These are phyloP conservation scores for Euclidia mi DNA, from an alignment of 2,888 invertebrate species.

Conservation along the genomic window DNA sequence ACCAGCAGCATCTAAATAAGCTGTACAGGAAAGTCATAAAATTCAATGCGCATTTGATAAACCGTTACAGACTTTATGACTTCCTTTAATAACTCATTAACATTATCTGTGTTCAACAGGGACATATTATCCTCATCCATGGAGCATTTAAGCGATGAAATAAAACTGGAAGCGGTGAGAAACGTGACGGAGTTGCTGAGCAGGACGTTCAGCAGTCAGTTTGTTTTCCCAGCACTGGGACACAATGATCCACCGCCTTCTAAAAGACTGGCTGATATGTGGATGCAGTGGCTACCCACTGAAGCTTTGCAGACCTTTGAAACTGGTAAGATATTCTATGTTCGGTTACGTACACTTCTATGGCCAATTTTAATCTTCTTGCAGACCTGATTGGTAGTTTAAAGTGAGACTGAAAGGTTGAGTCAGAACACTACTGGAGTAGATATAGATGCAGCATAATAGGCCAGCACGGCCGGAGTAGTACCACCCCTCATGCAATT, in stretches of 20 bases:
- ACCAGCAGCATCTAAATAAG: too few relatives aligned
- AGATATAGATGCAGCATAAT: too few relatives aligned
- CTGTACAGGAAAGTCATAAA: too few relatives aligned
- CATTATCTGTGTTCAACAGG: constrained; percentile 84
- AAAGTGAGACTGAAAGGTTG: too few relatives aligned
- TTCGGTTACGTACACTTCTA: too few relatives aligned
- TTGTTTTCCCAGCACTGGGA: constrained; percentile 97
- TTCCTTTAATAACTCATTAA: constrained; percentile 22
- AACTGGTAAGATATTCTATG: constrained; percentile 90
- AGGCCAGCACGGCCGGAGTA: too few relatives aligned
- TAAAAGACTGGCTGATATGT: constrained; percentile 93
- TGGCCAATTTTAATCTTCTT: too few relatives aligned
- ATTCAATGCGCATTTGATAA: too few relatives aligned
- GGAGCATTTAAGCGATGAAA: constrained; percentile 91
- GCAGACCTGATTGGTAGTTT: too few relatives aligned
- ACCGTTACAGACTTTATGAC: too few relatives aligned
- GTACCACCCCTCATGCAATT: too few relatives aligned
- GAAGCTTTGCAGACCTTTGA: constrained; percentile 96
- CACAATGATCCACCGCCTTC: constrained; percentile 95
- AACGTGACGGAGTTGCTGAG: constrained; percentile 95
- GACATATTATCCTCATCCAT: constrained; percentile 95
- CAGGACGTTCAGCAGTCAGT: constrained; percentile 95
- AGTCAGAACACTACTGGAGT: too few relatives aligned
- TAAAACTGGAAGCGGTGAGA: constrained; percentile 93
- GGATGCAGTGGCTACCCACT: constrained; percentile 96